Percentiles rank a stretch among this genome's conserved stretches.
Evolutionary conservation across 2,113 vertebrate species (phyloP).

Genomic region (Bubalus kerabau): DNA sequence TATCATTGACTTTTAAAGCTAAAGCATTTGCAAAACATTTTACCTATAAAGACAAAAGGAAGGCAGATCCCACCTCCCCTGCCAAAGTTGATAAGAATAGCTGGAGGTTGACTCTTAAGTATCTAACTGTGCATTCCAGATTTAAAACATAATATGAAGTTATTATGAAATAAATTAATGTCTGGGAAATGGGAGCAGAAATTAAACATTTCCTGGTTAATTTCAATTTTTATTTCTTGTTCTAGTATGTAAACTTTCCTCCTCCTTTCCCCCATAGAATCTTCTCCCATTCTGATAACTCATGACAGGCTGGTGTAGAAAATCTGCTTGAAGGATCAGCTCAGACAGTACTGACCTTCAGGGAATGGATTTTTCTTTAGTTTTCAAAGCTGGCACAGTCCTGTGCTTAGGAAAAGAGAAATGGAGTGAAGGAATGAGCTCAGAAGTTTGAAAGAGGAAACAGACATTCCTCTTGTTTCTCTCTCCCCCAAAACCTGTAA

Average conservation of each 20-base stretch:
- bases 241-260: background rate
- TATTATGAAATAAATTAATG: background rate
- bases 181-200: background rate
- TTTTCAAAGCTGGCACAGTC: background rate
- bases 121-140: background rate
- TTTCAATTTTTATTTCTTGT: background rate
- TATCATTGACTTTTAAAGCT: background rate
- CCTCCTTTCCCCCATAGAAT: background rate
- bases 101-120: background rate
- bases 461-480: background rate
- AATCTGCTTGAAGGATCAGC: background rate
- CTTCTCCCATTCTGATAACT: background rate
- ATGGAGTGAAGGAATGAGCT: background rate
- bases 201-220: background rate
- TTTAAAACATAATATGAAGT: background rate
- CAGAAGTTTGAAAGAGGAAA: slow-evolving; percentile 25
- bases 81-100: background rate
- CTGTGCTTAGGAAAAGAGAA: background rate
- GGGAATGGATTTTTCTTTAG: background rate
- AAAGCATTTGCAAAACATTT: background rate
- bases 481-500: background rate
- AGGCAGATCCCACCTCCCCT: background rate
- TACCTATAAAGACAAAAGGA: background rate
- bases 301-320: background rate
- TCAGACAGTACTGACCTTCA: background rate